These are phyloP conservation scores for Clarias fuscus DNA, from an alignment of 2,797 vertebrate genomes.

Conservation along the genomic window DNA sequence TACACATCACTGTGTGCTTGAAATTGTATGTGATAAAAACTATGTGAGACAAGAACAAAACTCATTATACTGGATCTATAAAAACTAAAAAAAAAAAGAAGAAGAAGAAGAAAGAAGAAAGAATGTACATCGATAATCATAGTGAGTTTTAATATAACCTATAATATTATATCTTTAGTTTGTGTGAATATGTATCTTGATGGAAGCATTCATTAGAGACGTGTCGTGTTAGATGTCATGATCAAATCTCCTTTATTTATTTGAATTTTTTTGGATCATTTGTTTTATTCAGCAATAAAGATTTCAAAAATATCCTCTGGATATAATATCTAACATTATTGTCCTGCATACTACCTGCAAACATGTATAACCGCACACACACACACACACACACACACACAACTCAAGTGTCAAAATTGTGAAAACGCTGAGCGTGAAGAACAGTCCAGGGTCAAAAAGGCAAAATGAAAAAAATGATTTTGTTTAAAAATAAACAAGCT, in stretches of 20 bases:
- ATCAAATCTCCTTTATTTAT: neutral
- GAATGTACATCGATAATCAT: neutral
- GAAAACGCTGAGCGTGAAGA: neutral
- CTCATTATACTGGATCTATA: neutral
- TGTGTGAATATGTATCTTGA: neutral
- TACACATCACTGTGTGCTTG: neutral
- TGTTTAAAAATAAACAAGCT: neutral
- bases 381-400: neutral
- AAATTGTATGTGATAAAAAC: neutral
- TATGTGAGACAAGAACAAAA: neutral
- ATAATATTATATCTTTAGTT: neutral
- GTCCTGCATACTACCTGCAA: neutral
- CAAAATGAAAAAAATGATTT: neutral
- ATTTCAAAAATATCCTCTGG: conserved; percentile 1
- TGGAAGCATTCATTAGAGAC: neutral
- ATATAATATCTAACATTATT: neutral
- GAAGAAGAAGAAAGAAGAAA: too few species aligned
- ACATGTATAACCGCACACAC: neutral
- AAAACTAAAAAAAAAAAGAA: neutral
- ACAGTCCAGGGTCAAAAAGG: neutral
- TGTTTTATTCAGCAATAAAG: conserved; percentile 20
- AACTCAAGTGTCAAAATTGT: neutral
- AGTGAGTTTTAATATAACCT: neutral
- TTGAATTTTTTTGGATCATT: neutral
- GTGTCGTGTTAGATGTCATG: neutral